These are phyloP conservation scores for Pseudocheirus occidentalis DNA, from an alignment of 2,797 vertebrate genomes.

Conservation along the genomic window DNA sequence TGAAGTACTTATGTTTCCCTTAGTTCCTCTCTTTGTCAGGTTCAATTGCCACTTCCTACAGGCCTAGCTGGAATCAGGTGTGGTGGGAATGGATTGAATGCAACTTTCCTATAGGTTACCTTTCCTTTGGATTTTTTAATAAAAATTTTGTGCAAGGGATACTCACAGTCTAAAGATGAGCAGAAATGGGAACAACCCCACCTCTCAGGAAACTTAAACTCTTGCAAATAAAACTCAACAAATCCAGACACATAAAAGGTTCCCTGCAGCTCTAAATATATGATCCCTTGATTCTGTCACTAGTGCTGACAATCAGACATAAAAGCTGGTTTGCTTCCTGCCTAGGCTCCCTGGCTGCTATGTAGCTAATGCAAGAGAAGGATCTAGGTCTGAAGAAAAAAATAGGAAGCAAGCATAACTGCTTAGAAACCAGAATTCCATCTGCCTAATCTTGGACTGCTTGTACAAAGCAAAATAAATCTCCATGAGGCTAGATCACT, in stretches of 20 bases:
- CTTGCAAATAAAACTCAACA: background rate
- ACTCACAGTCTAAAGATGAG: constrained; percentile 10
- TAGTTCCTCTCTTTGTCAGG: background rate
- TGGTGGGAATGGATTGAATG: background rate
- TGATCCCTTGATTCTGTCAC: background rate
- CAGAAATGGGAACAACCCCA: background rate
- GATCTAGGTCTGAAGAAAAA: background rate
- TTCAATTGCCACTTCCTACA: background rate
- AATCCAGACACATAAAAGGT: background rate
- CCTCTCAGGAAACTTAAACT: background rate
- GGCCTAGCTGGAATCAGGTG: background rate
- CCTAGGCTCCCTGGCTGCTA: background rate
- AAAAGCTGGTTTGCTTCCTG: background rate
- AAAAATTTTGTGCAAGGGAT: background rate
- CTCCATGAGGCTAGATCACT: background rate
- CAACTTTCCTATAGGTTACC: background rate
- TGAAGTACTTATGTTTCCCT: background rate
- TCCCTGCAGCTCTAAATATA: background rate
- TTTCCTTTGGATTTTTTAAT: background rate
- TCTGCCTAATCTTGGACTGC: background rate
- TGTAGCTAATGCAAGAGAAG: background rate
- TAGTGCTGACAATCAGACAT: background rate
- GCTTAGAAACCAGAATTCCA: no score
- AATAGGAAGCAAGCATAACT: background rate
- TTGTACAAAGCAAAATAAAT: background rate